A percentile compares a stretch with the other conserved stretches of the same genome.
Conservation (phyloP, 2,888 invertebrate species). For the Acheta domesticus region DNA sequence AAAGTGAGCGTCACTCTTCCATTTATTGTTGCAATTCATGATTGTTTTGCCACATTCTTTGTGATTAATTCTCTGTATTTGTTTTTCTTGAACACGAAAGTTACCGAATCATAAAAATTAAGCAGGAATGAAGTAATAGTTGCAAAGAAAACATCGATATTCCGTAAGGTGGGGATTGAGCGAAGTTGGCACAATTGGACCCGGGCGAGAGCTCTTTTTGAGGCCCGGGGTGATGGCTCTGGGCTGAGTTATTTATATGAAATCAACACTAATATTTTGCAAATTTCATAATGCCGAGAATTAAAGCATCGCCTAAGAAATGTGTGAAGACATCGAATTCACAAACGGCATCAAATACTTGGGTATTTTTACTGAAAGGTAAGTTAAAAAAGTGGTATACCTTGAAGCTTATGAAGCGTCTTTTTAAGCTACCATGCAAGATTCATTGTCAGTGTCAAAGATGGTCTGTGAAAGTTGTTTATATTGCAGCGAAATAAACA, state of each 20-base stretch:
- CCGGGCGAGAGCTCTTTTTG: slow-evolving; percentile 32
- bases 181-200: slow-evolving; percentile 29
- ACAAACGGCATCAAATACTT: slow-evolving; percentile 62
- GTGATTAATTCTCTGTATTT: too few species aligned
- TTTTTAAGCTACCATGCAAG: slow-evolving; percentile 30
- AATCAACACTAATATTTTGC: slow-evolving; percentile 26
- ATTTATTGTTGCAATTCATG: too few species aligned
- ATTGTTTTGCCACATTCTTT: too few species aligned
- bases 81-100: too few species aligned
- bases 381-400: slow-evolving; percentile 39
- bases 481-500: background rate
- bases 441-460: slow-evolving; percentile 36
- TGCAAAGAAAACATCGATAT: too few species aligned
- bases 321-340: slow-evolving; percentile 51
- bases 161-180: background rate
- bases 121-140: too few species aligned
- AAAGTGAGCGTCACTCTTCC: background rate
- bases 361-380: slow-evolving; percentile 67
- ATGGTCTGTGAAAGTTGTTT: slow-evolving; percentile 22
- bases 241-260: slow-evolving; percentile 33
- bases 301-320: slow-evolving; percentile 55
- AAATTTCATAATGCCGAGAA: slow-evolving; percentile 52
- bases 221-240: slow-evolving; percentile 33
- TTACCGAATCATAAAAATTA: too few species aligned
- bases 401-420: slow-evolving; percentile 30